Evolutionary conservation across 2,113 vertebrate genomes (phyloP).

Genomic region (Garra rufa): DNA sequence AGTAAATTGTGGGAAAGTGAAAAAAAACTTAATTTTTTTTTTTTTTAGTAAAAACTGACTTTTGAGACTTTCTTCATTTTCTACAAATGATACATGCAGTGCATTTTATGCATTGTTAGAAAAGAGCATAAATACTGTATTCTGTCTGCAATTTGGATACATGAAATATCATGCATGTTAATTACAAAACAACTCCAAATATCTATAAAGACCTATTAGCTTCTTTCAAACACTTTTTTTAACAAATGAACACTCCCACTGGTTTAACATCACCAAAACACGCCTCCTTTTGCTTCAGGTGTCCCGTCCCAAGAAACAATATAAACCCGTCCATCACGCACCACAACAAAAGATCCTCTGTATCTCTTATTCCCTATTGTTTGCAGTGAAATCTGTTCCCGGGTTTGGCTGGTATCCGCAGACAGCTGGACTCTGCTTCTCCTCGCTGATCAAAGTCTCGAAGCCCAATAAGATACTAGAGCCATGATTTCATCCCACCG

Average conservation of each 20-base stretch:
- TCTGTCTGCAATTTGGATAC: too few species aligned
- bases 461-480: slow-evolving; percentile 63
- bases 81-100: too few species aligned
- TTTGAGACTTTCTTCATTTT: too few species aligned
- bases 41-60: too few species aligned
- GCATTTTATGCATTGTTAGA: too few species aligned
- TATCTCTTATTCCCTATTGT: slow-evolving; percentile 18
- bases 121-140: too few species aligned
- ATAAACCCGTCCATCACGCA: neutral
- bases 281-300: neutral
- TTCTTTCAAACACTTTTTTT: neutral
- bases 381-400: neutral
- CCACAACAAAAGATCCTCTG: neutral
- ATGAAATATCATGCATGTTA: neutral
- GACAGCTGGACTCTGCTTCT: slow-evolving; percentile 28
- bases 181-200: neutral
- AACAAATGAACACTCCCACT: too few species aligned
- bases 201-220: neutral
- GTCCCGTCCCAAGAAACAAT: neutral
- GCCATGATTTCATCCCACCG: slow-evolving; percentile 64
- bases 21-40: too few species aligned
- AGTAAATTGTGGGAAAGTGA: too few species aligned
- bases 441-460: slow-evolving; percentile 50
- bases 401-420: neutral
- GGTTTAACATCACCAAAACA: neutral